Percentiles rank a stretch among this genome's conserved stretches.
Evolutionary conservation across 2,888 invertebrate species (phyloP).

Genomic region (Chrysotoxum bicinctum): DNA sequence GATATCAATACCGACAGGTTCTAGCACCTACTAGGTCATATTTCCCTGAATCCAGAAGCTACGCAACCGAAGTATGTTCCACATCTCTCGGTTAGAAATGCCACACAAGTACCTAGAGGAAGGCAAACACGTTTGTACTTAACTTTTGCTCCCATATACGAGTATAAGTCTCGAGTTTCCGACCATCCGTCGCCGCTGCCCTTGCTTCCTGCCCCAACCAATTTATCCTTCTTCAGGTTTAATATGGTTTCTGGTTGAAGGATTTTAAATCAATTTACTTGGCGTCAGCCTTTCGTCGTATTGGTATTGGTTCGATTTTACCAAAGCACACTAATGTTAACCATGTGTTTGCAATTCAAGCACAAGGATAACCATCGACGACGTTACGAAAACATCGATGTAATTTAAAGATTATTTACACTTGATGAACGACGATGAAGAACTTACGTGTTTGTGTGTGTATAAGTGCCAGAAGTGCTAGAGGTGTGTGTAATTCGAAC

Average conservation of each 20-base stretch:
- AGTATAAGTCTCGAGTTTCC: background rate
- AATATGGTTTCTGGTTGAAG: slow-evolving; percentile 45
- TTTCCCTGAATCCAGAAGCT: background rate
- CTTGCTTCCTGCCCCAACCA: background rate
- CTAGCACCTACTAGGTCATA: slow-evolving; percentile 1
- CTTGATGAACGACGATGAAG: slow-evolving; percentile 1
- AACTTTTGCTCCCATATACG: background rate
- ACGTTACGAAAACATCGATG: slow-evolving; percentile 24
- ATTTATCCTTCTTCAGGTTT: slow-evolving; percentile 16
- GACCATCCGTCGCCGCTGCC: background rate
- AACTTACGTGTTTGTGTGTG: background rate
- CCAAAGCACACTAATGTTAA: background rate
- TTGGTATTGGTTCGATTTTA: slow-evolving; percentile 2
- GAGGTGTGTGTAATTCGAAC: background rate
- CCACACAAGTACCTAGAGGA: slow-evolving; percentile 13
- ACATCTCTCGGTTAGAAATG: slow-evolving; percentile 1
- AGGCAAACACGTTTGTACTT: slow-evolving; percentile 5
- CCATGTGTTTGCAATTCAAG: slow-evolving; percentile 40
- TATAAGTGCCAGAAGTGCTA: background rate
- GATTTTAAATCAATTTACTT: slow-evolving; percentile 58
- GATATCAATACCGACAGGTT: slow-evolving; percentile 1
- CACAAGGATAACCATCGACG: slow-evolving; percentile 7
- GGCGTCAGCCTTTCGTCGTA: slow-evolving; percentile 54
- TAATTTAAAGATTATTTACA: slow-evolving; percentile 53
- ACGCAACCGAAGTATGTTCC: background rate